These are phyloP conservation scores for Lophura nycthemera DNA, from an alignment of 2,113 vertebrate genomes.

Conservation along the genomic window DNA sequence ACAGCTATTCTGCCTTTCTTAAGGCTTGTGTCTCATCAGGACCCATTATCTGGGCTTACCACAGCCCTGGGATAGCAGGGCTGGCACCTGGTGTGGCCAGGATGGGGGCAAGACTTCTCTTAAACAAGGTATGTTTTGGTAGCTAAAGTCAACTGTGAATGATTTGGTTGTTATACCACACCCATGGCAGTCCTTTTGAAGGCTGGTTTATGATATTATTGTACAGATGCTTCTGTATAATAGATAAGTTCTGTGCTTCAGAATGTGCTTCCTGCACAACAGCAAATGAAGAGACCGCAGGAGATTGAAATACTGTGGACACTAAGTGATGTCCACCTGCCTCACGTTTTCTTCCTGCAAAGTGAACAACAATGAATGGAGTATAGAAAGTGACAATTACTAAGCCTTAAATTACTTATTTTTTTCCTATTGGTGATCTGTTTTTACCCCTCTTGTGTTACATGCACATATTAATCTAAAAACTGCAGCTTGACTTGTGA, in stretches of 20 bases:
- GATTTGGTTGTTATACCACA: background rate
- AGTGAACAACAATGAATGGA: background rate
- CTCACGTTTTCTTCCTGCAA: background rate
- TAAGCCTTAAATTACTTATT: background rate
- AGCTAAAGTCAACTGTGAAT: background rate
- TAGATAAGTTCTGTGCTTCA: background rate
- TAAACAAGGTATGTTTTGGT: accelerated
- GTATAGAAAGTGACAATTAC: background rate
- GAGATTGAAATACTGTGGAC: background rate
- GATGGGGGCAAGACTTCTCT: background rate
- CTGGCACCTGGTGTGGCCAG: background rate
- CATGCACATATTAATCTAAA: background rate
- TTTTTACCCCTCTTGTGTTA: background rate
- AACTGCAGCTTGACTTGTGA: background rate
- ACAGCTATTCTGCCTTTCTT: accelerated
- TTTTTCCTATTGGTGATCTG: background rate
- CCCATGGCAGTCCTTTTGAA: conserved; percentile 18
- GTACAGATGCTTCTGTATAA: background rate
- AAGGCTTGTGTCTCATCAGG: background rate
- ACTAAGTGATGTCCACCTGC: background rate
- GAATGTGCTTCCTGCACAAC: background rate
- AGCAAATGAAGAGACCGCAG: background rate
- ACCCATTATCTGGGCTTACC: background rate
- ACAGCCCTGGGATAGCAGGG: background rate
- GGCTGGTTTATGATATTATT: conserved; percentile 25